phyloP scores from a whole-genome alignment of 2,113 vertebrate species.

The pig (Sus scrofa) region DNA sequence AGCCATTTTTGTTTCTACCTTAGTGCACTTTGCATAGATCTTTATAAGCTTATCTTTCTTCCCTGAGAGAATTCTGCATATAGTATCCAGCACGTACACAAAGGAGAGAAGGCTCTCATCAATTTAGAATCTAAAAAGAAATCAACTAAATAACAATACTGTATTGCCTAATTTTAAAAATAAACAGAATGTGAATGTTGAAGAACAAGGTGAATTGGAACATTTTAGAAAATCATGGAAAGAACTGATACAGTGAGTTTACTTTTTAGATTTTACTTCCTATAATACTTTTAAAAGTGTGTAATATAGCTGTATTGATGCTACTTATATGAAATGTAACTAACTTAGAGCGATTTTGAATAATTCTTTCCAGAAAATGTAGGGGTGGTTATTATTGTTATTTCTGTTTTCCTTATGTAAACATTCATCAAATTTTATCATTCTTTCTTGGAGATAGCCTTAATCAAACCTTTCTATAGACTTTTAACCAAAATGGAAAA shows the following conservation, averaged over 20 bases:
- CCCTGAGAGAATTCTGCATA: background rate
- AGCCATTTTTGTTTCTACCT: background rate
- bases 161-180: background rate
- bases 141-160: background rate
- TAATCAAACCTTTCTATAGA: background rate
- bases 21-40: background rate
- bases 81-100: background rate
- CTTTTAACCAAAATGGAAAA: background rate
- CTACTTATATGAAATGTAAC: background rate
- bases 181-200: background rate
- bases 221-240: background rate
- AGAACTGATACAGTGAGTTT: background rate
- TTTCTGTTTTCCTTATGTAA: background rate
- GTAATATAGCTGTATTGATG: background rate
- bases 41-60: background rate
- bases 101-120: background rate
- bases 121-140: conserved; percentile 11
- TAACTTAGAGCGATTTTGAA: background rate
- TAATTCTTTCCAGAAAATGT: background rate
- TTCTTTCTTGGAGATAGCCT: background rate
- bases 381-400: background rate
- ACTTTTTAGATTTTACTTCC: background rate
- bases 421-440: background rate
- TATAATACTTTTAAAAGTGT: background rate
- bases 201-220: background rate